phyloP scores from a whole-genome alignment of 2,113 vertebrate species.

The Dascyllus trimaculatus region DNA sequence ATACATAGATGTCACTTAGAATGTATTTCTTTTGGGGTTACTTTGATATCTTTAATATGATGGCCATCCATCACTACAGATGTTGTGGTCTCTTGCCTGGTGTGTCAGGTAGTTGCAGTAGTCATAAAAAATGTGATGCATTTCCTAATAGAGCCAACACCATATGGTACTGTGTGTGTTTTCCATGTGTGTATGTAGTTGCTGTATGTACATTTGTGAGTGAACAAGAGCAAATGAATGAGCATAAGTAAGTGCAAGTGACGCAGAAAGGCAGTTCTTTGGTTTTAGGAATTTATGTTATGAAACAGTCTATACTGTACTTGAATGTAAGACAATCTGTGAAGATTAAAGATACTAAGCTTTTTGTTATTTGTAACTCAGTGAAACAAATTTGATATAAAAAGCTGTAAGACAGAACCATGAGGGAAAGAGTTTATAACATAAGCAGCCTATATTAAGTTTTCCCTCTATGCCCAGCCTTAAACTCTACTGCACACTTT shows the following conservation, averaged over 20 bases:
- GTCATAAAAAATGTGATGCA: slow-evolving; percentile 52
- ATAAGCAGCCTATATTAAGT: no score
- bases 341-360: no score
- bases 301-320: no score
- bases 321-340: no score
- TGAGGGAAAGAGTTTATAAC: no score
- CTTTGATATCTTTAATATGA: slow-evolving; percentile 71
- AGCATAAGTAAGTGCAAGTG: background rate
- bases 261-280: no score
- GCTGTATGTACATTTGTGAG: background rate
- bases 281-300: no score
- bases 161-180: slow-evolving; percentile 23
- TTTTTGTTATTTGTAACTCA: no score
- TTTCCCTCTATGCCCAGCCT: no score
- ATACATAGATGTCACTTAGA: slow-evolving; percentile 70
- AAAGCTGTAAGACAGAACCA: no score
- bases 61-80: slow-evolving; percentile 71
- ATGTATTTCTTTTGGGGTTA: slow-evolving; percentile 70
- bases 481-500: no score
- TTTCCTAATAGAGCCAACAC: slow-evolving; percentile 35
- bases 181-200: background rate
- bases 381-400: no score
- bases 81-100: slow-evolving; percentile 59
- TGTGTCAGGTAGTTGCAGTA: slow-evolving; percentile 57
- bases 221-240: background rate